A percentile compares a stretch with the other conserved stretches of the same genome.
phyloP scores from a whole-genome alignment of 1,140 invertebrate species.

The Papilio aristodemus region DNA sequence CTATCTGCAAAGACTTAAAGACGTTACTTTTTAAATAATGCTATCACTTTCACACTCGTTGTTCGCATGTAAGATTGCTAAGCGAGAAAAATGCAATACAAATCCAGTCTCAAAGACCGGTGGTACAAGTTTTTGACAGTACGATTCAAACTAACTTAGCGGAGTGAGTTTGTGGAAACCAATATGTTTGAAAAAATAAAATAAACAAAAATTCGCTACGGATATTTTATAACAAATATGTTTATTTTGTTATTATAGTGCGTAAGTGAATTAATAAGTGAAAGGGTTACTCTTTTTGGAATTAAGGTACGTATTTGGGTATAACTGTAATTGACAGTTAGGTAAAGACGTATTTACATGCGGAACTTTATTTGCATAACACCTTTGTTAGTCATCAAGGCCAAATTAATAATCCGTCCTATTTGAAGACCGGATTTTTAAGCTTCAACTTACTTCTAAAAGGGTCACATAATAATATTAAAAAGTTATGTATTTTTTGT shows the following conservation, averaged over 20 bases:
- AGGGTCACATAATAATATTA: no score
- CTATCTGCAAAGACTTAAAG: constrained; percentile 60
- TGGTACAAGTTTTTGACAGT: constrained; percentile 77
- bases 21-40: constrained; percentile 28
- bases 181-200: constrained; percentile 52
- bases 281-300: constrained; percentile 30
- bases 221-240: constrained; percentile 40
- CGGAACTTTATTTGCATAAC: constrained; percentile 57
- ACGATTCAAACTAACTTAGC: constrained; percentile 64
- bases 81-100: constrained; percentile 42
- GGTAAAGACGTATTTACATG: constrained; percentile 47
- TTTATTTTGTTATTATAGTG: constrained; percentile 42
- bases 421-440: background rate
- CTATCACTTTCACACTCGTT: constrained; percentile 46
- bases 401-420: constrained; percentile 41
- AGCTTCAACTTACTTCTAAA: background rate
- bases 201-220: constrained; percentile 41
- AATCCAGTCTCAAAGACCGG: constrained; percentile 57
- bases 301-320: constrained; percentile 48
- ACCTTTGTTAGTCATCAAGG: constrained; percentile 60
- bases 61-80: constrained; percentile 34
- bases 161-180: constrained; percentile 47
- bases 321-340: constrained; percentile 48
- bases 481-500: no score
- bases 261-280: constrained; percentile 38